Evolutionary conservation across 1,140 invertebrate species (phyloP).

Genomic region (Lutraria rhynchaena): DNA sequence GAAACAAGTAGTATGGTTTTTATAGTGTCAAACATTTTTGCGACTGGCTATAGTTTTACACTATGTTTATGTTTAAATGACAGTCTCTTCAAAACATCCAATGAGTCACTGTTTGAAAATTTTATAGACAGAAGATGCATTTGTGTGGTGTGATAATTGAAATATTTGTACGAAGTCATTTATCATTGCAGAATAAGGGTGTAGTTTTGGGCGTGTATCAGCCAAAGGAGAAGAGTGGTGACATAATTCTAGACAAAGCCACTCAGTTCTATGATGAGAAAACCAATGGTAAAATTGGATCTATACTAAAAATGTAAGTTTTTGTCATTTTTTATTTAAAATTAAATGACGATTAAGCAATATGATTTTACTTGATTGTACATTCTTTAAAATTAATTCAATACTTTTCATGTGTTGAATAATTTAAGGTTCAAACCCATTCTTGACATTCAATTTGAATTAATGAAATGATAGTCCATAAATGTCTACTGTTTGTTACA

Average conservation of each 20-base stretch:
- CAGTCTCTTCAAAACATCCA: neutral
- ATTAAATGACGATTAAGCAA: too few species aligned
- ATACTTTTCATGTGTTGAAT: too few species aligned
- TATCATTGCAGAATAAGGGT: constrained; percentile 43
- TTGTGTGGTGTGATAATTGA: neutral
- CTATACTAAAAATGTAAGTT: constrained; percentile 40
- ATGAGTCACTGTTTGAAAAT: neutral
- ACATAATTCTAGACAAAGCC: constrained; percentile 17
- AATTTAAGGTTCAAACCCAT: neutral
- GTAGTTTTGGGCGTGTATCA: constrained; percentile 46
- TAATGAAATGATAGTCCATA: neutral
- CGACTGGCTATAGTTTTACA: neutral
- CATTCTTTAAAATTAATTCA: too few species aligned
- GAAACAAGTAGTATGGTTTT: neutral
- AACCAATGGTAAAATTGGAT: constrained; percentile 3
- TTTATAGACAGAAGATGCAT: neutral
- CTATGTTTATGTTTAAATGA: neutral
- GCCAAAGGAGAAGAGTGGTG: constrained; percentile 32
- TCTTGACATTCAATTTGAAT: neutral
- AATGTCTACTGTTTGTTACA: neutral
- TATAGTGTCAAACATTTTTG: neutral
- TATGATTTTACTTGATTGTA: too few species aligned
- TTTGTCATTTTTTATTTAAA: neutral
- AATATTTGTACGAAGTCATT: neutral
- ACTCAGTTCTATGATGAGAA: constrained; percentile 9